These are phyloP conservation scores for Cossypha heuglini DNA, from an alignment of 2,797 vertebrate species.

Conservation along the genomic window DNA sequence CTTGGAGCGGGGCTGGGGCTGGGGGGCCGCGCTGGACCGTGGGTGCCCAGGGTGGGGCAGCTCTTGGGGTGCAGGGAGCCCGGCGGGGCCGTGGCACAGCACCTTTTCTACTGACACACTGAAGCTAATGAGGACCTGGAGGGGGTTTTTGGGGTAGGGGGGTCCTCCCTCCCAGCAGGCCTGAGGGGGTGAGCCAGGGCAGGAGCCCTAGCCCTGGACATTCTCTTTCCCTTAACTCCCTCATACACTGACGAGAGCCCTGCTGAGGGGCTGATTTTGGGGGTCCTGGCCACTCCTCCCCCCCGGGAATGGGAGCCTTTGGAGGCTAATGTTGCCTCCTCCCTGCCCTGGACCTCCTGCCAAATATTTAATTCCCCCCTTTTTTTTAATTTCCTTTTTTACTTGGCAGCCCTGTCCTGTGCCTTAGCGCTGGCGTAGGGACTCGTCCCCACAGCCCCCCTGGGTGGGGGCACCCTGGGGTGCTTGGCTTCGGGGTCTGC, in stretches of 20 bases:
- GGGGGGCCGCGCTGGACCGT: neutral
- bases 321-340: neutral
- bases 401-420: neutral
- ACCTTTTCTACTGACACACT: slow-evolving; percentile 15
- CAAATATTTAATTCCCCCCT: neutral
- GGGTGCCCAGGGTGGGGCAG: neutral
- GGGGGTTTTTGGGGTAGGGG: neutral
- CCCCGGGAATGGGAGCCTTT: neutral
- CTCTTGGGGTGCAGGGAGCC: neutral
- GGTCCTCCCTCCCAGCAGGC: neutral
- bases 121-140: neutral
- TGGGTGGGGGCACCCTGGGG: neutral
- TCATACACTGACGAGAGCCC: neutral
- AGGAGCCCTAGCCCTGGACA: neutral
- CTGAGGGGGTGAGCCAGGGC: neutral
- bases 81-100: neutral
- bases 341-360: neutral
- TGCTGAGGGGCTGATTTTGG: neutral
- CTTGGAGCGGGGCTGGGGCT: neutral
- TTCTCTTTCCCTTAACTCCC: neutral
- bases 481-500: neutral
- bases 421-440: slow-evolving; percentile 21
- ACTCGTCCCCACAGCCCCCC: neutral
- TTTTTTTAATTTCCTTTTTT: neutral
- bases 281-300: neutral